Conservation (phyloP, 2,797 vertebrate species). For the Champsocephalus esox region DNA sequence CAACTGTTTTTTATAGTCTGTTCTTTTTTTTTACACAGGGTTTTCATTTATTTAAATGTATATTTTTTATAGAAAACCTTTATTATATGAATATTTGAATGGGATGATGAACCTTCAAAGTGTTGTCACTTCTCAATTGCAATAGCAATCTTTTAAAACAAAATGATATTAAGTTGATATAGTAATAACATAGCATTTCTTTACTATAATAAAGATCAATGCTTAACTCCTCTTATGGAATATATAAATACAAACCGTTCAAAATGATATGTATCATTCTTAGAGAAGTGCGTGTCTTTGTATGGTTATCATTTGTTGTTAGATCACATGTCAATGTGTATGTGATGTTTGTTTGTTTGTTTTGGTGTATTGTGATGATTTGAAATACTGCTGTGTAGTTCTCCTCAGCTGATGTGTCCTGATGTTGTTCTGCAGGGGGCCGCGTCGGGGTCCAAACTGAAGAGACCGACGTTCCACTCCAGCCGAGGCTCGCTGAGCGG, state of each 20-base stretch:
- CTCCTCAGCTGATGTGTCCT: constrained; percentile 18
- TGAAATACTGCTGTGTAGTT: not conserved
- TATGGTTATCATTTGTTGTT: constrained; percentile 9
- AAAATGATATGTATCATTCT: not conserved
- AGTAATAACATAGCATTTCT: not conserved
- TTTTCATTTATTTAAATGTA: not conserved
- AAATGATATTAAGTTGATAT: no score
- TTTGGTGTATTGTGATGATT: not conserved
- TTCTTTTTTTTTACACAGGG: not conserved
- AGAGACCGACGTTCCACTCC: constrained; percentile 94
- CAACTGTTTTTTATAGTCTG: no score
- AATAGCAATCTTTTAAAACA: no score
- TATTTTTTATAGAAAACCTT: not conserved
- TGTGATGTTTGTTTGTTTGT: constrained; percentile 5
- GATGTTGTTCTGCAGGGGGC: constrained; percentile 84
- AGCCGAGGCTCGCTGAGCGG: constrained; percentile 95
- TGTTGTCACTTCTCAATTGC: not conserved
- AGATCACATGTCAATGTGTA: not conserved
- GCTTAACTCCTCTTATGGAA: not conserved
- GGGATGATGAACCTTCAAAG: not conserved
- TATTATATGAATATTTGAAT: not conserved
- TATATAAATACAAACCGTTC: not conserved
- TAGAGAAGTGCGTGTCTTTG: constrained; percentile 8
- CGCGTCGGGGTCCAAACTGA: constrained; percentile 92
- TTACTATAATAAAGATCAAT: not conserved